These are phyloP conservation scores for Colius striatus DNA, from an alignment of 2,113 vertebrate genomes.

Conservation along the genomic window DNA sequence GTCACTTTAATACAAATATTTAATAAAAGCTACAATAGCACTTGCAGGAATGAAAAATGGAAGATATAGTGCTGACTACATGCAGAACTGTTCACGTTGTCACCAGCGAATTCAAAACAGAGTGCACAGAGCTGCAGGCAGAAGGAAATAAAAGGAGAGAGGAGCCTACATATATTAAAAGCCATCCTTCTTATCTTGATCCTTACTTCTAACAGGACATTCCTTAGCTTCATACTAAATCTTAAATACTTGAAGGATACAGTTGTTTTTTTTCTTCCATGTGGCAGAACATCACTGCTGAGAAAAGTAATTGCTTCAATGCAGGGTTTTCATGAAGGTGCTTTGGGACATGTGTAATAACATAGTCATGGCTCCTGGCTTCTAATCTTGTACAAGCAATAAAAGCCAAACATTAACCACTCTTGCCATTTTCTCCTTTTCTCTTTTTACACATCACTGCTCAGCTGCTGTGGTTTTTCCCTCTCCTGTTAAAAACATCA, in stretches of 20 bases:
- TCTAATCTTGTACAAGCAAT: background rate
- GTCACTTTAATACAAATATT: background rate
- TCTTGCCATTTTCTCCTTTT: background rate
- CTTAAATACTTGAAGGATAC: background rate
- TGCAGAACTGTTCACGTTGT: background rate
- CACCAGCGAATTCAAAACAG: background rate
- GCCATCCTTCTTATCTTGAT: background rate
- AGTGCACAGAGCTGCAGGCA: background rate
- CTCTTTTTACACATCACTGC: background rate
- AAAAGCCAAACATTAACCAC: background rate
- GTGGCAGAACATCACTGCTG: background rate
- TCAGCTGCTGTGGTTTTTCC: background rate
- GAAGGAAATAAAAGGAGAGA: background rate
- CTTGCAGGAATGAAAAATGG: background rate
- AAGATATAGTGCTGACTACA: background rate
- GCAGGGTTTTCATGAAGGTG: background rate
- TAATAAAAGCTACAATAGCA: background rate
- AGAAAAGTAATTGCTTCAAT: background rate
- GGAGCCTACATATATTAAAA: background rate
- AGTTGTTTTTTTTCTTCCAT: background rate
- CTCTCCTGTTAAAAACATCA: background rate
- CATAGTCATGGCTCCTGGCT: background rate
- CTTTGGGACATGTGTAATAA: background rate
- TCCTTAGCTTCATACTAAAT: background rate
- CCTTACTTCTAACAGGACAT: background rate